phyloP scores from a whole-genome alignment of 2,113 vertebrate genomes.

The Vulpes vulpes region DNA sequence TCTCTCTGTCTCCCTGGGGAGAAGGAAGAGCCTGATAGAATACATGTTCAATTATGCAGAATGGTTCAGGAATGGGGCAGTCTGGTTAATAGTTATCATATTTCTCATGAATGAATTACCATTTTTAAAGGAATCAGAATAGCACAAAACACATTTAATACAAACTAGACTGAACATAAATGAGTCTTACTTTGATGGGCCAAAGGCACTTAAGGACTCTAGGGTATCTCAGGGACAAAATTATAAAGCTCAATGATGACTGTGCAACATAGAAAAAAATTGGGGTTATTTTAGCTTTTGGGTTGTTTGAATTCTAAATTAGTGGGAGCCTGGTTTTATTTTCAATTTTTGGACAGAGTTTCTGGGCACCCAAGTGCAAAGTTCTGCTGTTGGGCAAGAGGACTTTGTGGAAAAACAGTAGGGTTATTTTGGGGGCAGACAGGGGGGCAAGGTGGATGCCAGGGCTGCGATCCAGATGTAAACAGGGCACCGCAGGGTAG shows the following conservation, averaged over 20 bases:
- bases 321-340: conserved; percentile 44
- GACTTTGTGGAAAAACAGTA: conserved; percentile 27
- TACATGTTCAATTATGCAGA: conserved; percentile 82
- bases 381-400: conserved; percentile 36
- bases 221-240: conserved; percentile 69
- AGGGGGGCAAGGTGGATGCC: neutral
- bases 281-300: conserved; percentile 53
- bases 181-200: conserved; percentile 73
- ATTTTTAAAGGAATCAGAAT: conserved; percentile 80
- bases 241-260: conserved; percentile 67
- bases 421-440: neutral
- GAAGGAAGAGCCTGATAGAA: conserved; percentile 70
- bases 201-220: conserved; percentile 71
- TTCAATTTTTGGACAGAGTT: conserved; percentile 51
- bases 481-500: neutral
- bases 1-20: neutral
- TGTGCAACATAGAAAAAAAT: conserved; percentile 30
- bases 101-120: conserved; percentile 82
- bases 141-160: conserved; percentile 80
- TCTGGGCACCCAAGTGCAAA: neutral
- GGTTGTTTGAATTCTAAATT: conserved; percentile 66
- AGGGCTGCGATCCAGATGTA: neutral
- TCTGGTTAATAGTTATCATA: conserved; percentile 79
- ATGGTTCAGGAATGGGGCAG: conserved; percentile 71
- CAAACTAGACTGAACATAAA: conserved; percentile 78